Evolutionary conservation across 2,888 invertebrate genomes (phyloP).

Genomic region (Cantharis flavilabris): DNA sequence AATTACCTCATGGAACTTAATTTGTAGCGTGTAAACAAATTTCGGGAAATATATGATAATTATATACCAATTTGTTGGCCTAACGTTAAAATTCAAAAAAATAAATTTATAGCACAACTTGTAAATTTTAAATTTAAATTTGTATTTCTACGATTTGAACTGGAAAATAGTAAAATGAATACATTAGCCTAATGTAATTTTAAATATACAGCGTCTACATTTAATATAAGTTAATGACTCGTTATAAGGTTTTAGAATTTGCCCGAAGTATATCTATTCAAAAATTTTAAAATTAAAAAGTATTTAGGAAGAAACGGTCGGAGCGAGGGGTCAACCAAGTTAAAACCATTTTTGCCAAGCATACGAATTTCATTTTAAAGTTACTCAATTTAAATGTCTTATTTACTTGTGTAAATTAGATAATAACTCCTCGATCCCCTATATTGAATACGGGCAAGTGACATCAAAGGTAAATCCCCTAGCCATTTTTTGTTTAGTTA

Average conservation of each 20-base stretch:
- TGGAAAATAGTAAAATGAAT: background rate
- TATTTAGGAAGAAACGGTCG: background rate
- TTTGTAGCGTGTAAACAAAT: background rate
- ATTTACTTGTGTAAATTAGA: slow-evolving; percentile 2
- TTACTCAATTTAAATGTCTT: background rate
- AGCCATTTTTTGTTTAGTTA: slow-evolving; percentile 18
- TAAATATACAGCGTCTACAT: background rate
- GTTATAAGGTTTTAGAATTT: background rate
- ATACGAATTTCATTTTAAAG: background rate
- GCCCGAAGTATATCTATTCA: background rate
- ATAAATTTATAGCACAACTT: background rate
- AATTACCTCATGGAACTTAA: background rate
- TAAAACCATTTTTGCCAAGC: background rate
- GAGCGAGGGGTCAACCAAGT: background rate
- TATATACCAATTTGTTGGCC: background rate
- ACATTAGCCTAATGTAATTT: background rate
- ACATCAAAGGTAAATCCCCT: slow-evolving; percentile 15
- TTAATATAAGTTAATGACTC: background rate
- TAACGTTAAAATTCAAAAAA: background rate
- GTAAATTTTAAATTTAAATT: background rate
- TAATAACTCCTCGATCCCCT: background rate
- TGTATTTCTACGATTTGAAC: background rate
- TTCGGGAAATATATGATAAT: background rate
- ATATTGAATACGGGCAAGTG: slow-evolving; percentile 8
- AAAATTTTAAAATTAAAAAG: background rate